Conservation (phyloP, 2,888 invertebrate species). For the Napeogenes sylphis region DNA sequence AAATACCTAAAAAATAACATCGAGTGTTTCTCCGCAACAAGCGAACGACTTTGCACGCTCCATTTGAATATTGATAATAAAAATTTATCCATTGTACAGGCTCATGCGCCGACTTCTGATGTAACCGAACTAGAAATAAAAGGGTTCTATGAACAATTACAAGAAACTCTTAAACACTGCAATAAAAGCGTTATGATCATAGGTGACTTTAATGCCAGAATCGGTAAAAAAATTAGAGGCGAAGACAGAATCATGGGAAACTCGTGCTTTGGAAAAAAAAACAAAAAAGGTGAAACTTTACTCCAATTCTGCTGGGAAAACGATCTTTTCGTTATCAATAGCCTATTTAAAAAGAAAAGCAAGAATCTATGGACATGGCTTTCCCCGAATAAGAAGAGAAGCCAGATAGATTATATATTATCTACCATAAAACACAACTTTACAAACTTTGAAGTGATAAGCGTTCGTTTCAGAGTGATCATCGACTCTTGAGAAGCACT, state of each 20-base stretch:
- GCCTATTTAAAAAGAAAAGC: constrained; percentile 25
- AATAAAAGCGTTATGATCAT: no score
- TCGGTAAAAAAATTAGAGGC: constrained; percentile 1
- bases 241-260: constrained; percentile 23
- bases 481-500: neutral
- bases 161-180: no score
- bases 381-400: constrained; percentile 21
- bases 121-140: no score
- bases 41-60: no score
- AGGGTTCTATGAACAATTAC: no score
- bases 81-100: constrained; percentile 17
- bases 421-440: constrained; percentile 13
- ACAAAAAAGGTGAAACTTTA: constrained; percentile 26
- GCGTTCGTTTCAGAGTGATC: constrained; percentile 22
- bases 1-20: no score
- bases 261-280: constrained; percentile 27
- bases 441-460: constrained; percentile 5
- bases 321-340: constrained; percentile 21
- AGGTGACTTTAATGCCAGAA: no score
- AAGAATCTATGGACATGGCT: constrained; percentile 22
- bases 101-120: constrained; percentile 14
- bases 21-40: no score
- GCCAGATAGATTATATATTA: constrained; percentile 18
- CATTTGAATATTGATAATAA: no score
- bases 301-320: constrained; percentile 25